phyloP scores from a whole-genome alignment of 2,797 vertebrate genomes.

The Paramormyrops hopkinsi region DNA sequence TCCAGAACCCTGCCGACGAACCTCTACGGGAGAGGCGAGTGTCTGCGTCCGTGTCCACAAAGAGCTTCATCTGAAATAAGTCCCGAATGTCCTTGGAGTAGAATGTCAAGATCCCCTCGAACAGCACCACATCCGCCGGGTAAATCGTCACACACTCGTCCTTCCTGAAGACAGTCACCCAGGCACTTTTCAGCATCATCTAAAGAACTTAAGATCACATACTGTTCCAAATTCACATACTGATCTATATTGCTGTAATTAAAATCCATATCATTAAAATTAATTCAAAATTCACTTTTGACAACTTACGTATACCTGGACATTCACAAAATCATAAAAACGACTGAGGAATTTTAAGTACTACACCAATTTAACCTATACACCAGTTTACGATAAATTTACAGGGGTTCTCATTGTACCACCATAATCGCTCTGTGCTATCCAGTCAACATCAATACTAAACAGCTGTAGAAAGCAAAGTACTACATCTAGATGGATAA shows the following conservation, averaged over 20 bases:
- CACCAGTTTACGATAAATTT: neutral
- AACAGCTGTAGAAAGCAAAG: neutral
- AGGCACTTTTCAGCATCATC: neutral
- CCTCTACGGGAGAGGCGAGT: conserved; percentile 90
- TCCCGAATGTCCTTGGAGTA: conserved; percentile 92
- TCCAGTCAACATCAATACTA: neutral
- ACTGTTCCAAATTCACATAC: neutral
- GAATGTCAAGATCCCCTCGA: conserved; percentile 94
- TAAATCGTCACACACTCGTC: conserved; percentile 85
- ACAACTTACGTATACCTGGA: neutral
- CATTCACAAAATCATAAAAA: neutral
- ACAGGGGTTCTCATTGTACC: neutral
- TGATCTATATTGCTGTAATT: neutral
- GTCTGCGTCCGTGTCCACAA: conserved; percentile 93
- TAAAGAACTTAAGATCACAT: neutral
- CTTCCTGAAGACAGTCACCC: conserved; percentile 64
- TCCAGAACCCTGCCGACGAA: conserved; percentile 34
- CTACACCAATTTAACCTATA: neutral
- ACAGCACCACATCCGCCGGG: conserved; percentile 91
- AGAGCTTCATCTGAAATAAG: conserved; percentile 96
- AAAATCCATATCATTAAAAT: neutral
- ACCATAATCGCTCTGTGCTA: neutral
- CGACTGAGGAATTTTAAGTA: neutral
- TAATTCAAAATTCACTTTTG: neutral
- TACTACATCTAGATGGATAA: neutral